These are phyloP conservation scores for Pipistrellus kuhlii DNA, from an alignment of 2,797 vertebrate species.

Conservation along the genomic window DNA sequence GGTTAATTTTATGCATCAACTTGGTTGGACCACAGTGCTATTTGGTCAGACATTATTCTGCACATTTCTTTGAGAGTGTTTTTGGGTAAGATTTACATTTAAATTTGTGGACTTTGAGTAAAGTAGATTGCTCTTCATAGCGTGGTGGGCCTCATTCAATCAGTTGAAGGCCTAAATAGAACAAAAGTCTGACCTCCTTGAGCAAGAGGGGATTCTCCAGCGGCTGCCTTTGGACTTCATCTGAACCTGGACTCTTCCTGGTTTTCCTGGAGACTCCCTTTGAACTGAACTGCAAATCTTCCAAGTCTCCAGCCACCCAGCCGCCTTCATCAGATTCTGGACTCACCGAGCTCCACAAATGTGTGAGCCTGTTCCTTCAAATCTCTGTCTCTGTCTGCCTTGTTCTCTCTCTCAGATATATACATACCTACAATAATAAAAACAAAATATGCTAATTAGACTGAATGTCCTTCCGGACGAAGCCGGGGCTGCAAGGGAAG, in stretches of 20 bases:
- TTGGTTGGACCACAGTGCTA: not conserved
- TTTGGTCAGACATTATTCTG: not conserved
- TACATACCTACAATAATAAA: too few relatives aligned
- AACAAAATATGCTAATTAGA: too few relatives aligned
- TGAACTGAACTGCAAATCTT: not conserved
- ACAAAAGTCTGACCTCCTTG: not conserved
- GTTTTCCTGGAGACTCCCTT: not conserved
- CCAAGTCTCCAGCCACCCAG: not conserved
- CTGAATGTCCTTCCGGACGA: too few relatives aligned
- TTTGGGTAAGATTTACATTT: constrained; percentile 14
- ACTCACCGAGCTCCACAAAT: not conserved
- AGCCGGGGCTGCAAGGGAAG: too few relatives aligned
- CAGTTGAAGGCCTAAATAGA: not conserved
- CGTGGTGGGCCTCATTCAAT: not conserved
- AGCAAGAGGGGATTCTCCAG: not conserved
- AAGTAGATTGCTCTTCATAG: not conserved
- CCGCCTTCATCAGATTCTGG: not conserved
- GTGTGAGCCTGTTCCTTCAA: not conserved
- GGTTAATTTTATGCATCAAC: not conserved
- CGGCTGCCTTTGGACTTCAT: not conserved
- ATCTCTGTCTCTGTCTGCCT: not conserved
- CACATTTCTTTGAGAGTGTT: not conserved
- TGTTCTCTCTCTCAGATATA: not conserved
- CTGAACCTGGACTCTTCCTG: not conserved
- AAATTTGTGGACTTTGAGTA: not conserved